These are phyloP conservation scores for Syngnathoides biaculeatus DNA, from an alignment of 2,113 vertebrate species.

Conservation along the genomic window DNA sequence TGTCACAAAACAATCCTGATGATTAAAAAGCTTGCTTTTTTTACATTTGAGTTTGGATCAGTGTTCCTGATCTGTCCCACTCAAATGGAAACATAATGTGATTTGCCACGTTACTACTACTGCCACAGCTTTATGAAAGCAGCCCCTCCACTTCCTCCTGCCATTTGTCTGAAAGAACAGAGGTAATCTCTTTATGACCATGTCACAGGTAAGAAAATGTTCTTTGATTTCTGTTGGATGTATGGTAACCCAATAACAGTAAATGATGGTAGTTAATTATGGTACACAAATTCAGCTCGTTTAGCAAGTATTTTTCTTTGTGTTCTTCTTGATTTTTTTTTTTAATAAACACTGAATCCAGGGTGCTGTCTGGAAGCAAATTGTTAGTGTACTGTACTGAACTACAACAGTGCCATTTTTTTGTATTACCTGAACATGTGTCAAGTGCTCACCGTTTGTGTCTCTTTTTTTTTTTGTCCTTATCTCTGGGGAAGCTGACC, in stretches of 20 bases:
- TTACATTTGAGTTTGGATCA: slow-evolving; percentile 66
- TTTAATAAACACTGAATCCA: neutral
- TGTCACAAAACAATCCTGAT: slow-evolving; percentile 72
- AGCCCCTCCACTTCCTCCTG: slow-evolving; percentile 60
- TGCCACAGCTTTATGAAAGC: slow-evolving; percentile 72
- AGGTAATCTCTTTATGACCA: slow-evolving; percentile 62
- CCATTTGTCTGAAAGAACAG: slow-evolving; percentile 66
- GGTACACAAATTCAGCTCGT: neutral
- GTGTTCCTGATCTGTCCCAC: slow-evolving; percentile 64
- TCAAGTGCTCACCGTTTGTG: too few relatives aligned
- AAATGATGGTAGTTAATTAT: neutral
- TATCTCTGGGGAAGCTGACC: too few relatives aligned
- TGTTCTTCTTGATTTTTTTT: neutral
- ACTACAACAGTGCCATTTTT: too few relatives aligned
- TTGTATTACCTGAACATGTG: too few relatives aligned
- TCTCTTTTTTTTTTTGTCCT: too few relatives aligned
- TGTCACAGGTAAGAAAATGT: slow-evolving; percentile 53
- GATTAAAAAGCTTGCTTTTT: slow-evolving; percentile 70
- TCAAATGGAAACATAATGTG: slow-evolving; percentile 70
- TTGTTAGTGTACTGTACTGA: too few relatives aligned
- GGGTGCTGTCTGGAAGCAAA: neutral
- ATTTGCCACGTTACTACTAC: slow-evolving; percentile 76
- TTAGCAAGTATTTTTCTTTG: neutral
- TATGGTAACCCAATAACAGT: slow-evolving; percentile 16
- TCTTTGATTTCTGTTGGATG: slow-evolving; percentile 52